A percentile compares a stretch with the other conserved stretches of the same genome.
Evolutionary conservation across 1,140 invertebrate genomes (phyloP).

Genomic region (Lepidotrigona ventralis): DNA sequence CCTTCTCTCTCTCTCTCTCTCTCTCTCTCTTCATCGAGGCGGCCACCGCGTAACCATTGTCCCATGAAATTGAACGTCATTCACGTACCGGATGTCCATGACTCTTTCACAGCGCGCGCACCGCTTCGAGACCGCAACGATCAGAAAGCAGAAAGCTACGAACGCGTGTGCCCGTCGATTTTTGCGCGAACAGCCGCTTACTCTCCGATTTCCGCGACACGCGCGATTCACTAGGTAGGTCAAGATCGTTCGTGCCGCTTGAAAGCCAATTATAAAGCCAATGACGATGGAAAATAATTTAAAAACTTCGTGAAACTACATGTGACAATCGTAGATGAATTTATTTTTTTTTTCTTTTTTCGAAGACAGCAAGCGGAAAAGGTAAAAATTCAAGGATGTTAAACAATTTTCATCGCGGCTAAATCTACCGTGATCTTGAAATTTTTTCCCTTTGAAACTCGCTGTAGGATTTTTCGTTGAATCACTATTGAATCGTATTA

Average conservation of each 20-base stretch:
- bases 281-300: too few relatives aligned
- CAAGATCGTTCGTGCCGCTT: not conserved
- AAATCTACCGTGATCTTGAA: too few relatives aligned
- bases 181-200: slow-evolving; percentile 10
- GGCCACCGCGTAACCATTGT: slow-evolving; percentile 65
- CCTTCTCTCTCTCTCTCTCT: slow-evolving; percentile 34
- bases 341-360: too few relatives aligned
- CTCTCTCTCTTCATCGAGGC: slow-evolving; percentile 45
- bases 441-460: too few relatives aligned
- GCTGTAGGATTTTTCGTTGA: too few relatives aligned
- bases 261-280: too few relatives aligned
- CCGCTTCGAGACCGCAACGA: slow-evolving; percentile 47
- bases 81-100: slow-evolving; percentile 67
- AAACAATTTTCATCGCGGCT: too few relatives aligned
- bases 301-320: too few relatives aligned
- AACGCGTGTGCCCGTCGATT: slow-evolving; percentile 29
- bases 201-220: slow-evolving; percentile 23
- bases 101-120: slow-evolving; percentile 55
- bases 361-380: too few relatives aligned
- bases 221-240: not conserved
- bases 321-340: too few relatives aligned
- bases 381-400: too few relatives aligned
- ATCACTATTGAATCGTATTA: too few relatives aligned
- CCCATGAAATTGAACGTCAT: slow-evolving; percentile 72
- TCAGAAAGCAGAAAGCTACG: slow-evolving; percentile 40